Evolutionary conservation across 2,888 invertebrate genomes (phyloP).

Genomic region (Lycia hirtaria): DNA sequence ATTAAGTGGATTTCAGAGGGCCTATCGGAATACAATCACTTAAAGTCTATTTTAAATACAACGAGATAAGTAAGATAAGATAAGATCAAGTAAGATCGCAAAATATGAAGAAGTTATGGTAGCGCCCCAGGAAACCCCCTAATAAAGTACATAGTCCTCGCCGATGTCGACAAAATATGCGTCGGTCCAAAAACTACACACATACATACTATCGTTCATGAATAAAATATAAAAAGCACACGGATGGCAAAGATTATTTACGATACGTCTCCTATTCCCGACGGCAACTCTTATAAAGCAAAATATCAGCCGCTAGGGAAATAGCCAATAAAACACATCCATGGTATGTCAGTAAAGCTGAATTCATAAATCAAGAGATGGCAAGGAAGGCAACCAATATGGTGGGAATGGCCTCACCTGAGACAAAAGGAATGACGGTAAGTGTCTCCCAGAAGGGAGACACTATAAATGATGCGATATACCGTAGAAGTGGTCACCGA

Average conservation of each 20-base stretch:
- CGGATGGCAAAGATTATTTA: conserved; percentile 50
- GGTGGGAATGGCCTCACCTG: conserved; percentile 55
- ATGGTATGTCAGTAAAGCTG: conserved; percentile 49
- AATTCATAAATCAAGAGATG: conserved; percentile 64
- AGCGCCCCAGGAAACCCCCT: background rate
- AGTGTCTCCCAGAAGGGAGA: conserved; percentile 50
- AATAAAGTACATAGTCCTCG: background rate
- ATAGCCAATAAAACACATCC: conserved; percentile 56
- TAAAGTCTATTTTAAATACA: background rate
- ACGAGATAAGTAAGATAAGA: background rate
- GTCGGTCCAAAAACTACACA: conserved; percentile 15
- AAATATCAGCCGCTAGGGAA: conserved; percentile 51
- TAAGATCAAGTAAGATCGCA: no score
- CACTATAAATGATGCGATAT: conserved; percentile 56
- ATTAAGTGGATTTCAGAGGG: background rate
- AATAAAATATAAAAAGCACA: conserved; percentile 49
- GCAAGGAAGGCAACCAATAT: conserved; percentile 49
- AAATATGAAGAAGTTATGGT: no score
- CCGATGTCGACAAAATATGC: conserved; percentile 11
- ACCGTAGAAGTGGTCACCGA: conserved; percentile 39
- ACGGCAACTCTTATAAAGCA: conserved; percentile 53
- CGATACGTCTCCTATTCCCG: conserved; percentile 45
- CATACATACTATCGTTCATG: conserved; percentile 37
- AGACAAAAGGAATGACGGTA: conserved; percentile 58
- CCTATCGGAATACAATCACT: background rate